phyloP scores from a whole-genome alignment of 2,888 invertebrate genomes.

The Hymenopus coronatus region DNA sequence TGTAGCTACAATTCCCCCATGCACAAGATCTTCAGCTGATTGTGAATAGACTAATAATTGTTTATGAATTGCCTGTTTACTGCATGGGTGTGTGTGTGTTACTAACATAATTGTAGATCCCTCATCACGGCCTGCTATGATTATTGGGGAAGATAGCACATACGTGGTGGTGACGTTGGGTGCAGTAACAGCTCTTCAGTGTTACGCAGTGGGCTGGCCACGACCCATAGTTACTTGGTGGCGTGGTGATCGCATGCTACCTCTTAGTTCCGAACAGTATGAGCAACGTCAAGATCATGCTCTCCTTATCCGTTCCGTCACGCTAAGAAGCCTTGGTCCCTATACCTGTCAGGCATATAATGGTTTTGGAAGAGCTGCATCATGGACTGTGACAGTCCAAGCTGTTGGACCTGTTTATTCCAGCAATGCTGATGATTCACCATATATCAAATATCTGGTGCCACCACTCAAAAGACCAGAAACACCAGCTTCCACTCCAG shows the following conservation, averaged over 20 bases:
- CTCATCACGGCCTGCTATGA: constrained; percentile 53
- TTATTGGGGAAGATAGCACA: constrained; percentile 64
- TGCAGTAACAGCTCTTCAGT: constrained; percentile 67
- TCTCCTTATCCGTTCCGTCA: constrained; percentile 69
- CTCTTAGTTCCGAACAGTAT: constrained; percentile 63
- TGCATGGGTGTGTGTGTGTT: constrained; percentile 8
- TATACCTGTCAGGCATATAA: constrained; percentile 92
- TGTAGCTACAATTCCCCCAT: background rate
- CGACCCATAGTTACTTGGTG: constrained; percentile 80
- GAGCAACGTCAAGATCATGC: constrained; percentile 73
- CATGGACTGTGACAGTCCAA: constrained; percentile 71
- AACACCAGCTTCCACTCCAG: constrained; percentile 35
- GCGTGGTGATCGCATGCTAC: constrained; percentile 73
- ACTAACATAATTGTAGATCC: constrained; percentile 50
- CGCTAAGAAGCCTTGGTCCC: constrained; percentile 70
- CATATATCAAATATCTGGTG: constrained; percentile 60
- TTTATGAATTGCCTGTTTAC: background rate
- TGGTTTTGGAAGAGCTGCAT: constrained; percentile 70
- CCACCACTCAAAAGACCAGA: constrained; percentile 50
- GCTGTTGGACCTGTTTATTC: constrained; percentile 68
- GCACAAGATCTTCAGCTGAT: background rate
- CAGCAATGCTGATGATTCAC: constrained; percentile 54
- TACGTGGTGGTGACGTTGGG: constrained; percentile 69
- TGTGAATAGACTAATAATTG: background rate
- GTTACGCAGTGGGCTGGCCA: constrained; percentile 81